Conservation (phyloP, 2,888 invertebrate genomes). For the Pilophorus perplexus region DNA sequence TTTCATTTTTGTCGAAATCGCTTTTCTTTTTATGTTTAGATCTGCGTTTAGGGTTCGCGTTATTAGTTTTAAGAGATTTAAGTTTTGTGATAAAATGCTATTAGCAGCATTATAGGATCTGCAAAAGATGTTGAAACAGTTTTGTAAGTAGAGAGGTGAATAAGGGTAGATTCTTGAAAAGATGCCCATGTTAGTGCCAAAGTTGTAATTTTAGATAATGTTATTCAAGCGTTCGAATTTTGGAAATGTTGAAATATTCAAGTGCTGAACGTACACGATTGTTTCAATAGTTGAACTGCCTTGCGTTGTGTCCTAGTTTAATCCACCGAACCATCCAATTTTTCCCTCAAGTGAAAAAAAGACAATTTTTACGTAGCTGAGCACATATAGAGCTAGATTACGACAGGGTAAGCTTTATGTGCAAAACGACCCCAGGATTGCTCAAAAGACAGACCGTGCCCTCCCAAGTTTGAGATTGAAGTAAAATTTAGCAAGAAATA, state of each 20-base stretch:
- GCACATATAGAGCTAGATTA: neutral
- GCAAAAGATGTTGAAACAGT: neutral
- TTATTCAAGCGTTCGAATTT: too few species aligned
- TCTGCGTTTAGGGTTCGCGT: neutral
- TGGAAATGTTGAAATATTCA: neutral
- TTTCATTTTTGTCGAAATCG: neutral
- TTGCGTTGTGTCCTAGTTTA: neutral
- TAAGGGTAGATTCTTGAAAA: neutral
- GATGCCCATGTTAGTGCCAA: slow-evolving; percentile 12
- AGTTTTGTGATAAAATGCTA: slow-evolving; percentile 8
- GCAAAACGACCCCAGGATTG: slow-evolving; percentile 10
- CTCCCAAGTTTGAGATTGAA: slow-evolving; percentile 1
- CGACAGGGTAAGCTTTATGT: slow-evolving; percentile 16
- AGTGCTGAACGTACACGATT: neutral
- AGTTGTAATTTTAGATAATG: too few species aligned
- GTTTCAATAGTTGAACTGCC: neutral
- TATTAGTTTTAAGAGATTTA: neutral
- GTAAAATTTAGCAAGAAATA: too few species aligned
- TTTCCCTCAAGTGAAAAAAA: neutral
- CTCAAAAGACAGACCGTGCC: slow-evolving; percentile 7
- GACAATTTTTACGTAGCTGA: neutral
- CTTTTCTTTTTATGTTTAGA: neutral
- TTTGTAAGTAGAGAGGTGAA: neutral
- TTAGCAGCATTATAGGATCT: neutral
- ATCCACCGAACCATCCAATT: neutral